Percentiles rank a stretch among this genome's conserved stretches.
phyloP scores from a whole-genome alignment of 2,113 vertebrate genomes.

The Laticauda colubrina region DNA sequence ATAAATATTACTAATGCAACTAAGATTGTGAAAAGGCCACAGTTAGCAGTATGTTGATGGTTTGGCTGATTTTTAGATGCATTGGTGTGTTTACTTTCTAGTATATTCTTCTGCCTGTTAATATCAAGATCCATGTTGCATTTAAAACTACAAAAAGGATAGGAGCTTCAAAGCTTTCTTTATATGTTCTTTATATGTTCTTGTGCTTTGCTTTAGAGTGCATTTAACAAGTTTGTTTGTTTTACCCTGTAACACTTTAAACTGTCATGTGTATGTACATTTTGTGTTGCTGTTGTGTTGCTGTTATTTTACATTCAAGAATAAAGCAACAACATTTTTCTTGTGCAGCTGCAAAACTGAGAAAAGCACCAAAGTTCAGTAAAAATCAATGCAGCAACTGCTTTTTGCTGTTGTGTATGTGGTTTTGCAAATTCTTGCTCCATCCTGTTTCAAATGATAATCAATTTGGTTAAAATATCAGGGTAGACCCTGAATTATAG shows the following conservation, averaged over 20 bases:
- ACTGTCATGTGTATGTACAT: neutral
- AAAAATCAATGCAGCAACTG: neutral
- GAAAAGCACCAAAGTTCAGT: neutral
- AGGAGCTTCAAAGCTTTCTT: neutral
- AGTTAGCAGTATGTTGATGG: neutral
- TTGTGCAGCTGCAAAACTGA: neutral
- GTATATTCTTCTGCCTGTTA: neutral
- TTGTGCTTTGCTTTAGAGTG: neutral
- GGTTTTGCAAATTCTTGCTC: neutral
- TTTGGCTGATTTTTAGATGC: neutral
- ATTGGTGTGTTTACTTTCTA: neutral
- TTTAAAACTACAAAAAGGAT: neutral
- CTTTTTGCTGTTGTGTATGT: neutral
- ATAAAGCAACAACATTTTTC: neutral
- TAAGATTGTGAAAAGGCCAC: neutral
- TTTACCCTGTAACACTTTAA: neutral
- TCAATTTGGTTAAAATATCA: neutral
- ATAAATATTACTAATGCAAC: neutral
- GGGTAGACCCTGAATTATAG: neutral
- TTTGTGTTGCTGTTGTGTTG: neutral
- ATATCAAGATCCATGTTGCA: neutral
- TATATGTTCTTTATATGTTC: neutral
- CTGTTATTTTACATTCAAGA: neutral
- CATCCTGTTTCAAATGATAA: neutral
- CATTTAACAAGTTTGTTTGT: neutral